These are phyloP conservation scores for Scolopax mira DNA, from an alignment of 2,113 vertebrate species.

Conservation along the genomic window DNA sequence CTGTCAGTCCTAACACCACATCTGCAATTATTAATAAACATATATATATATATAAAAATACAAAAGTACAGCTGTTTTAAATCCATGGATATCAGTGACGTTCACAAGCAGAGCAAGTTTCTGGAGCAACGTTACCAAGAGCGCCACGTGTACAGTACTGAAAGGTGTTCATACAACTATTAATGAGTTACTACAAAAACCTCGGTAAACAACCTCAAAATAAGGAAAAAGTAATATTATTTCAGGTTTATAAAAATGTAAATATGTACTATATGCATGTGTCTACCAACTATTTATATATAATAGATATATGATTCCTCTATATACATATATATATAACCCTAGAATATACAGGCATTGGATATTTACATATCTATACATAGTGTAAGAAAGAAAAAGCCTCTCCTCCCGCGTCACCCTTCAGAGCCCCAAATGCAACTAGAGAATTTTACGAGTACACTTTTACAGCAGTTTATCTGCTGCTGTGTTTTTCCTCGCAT, in stretches of 20 bases:
- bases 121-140: background rate
- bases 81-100: background rate
- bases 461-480: background rate
- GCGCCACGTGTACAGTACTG: background rate
- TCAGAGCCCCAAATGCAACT: accelerated
- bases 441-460: background rate
- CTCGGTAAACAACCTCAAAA: background rate
- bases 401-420: background rate
- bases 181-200: background rate
- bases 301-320: background rate
- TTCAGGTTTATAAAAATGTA: constrained; percentile 35
- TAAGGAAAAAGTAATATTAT: background rate
- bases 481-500: background rate
- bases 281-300: background rate
- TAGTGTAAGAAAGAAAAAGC: background rate
- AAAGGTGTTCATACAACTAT: background rate
- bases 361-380: constrained; percentile 7
- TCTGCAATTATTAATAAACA: background rate
- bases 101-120: background rate
- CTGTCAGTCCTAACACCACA: background rate
- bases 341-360: constrained; percentile 13
- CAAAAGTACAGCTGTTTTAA: constrained; percentile 8
- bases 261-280: background rate
- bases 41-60: background rate
- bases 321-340: constrained; percentile 51